phyloP scores from a whole-genome alignment of 2,113 vertebrate species.

The Phylloscopus whistleri region DNA sequence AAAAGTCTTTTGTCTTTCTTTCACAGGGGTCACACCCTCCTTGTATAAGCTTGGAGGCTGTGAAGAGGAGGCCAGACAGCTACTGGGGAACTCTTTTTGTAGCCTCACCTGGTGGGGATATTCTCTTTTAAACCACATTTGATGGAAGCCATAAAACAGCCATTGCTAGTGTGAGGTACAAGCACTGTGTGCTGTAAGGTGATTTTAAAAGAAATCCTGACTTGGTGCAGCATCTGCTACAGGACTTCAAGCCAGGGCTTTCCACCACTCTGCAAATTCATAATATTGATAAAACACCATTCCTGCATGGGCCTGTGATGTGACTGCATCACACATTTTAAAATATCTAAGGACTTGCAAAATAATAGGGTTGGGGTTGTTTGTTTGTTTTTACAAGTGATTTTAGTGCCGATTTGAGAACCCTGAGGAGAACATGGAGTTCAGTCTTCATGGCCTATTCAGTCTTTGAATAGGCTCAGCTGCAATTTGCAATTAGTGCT shows the following conservation, averaged over 20 bases:
- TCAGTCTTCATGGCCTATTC: constrained; percentile 45
- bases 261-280: background rate
- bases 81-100: background rate
- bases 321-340: background rate
- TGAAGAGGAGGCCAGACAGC: background rate
- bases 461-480: constrained; percentile 6
- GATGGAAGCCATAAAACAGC: background rate
- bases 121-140: background rate
- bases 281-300: background rate
- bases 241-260: background rate
- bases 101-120: background rate
- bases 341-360: background rate
- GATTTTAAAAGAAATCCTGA: background rate
- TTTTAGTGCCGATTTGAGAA: constrained; percentile 28
- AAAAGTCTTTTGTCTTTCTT: background rate
- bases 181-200: background rate
- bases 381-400: background rate
- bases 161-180: background rate
- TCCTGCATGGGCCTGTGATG: background rate
- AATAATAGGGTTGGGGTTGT: background rate
- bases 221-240: background rate
- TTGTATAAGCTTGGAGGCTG: background rate
- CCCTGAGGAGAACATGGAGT: background rate
- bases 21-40: background rate
- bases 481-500: constrained; percentile 32